A percentile compares a stretch with the other conserved stretches of the same genome.
These are phyloP conservation scores for Gandaritis pyraliata DNA, from an alignment of 2,888 invertebrate genomes.

Conservation along the genomic window DNA sequence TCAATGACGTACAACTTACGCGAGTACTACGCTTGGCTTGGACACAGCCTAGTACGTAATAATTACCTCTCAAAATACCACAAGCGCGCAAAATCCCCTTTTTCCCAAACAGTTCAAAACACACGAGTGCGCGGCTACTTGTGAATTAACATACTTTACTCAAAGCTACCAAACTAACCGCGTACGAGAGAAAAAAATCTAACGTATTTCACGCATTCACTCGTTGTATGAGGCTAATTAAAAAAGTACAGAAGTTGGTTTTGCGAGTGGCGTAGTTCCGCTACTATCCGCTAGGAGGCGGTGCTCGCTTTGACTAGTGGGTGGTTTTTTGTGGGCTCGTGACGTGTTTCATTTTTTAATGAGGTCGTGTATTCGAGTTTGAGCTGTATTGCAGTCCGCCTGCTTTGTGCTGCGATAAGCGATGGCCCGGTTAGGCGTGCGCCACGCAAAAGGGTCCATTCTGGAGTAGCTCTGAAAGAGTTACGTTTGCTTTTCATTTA, in stretches of 20 bases:
- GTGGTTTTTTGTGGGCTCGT: slow-evolving; percentile 67
- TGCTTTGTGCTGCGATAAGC: slow-evolving; percentile 63
- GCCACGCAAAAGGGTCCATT: slow-evolving; percentile 58
- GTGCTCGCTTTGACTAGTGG: slow-evolving; percentile 73
- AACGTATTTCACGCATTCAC: slow-evolving; percentile 80
- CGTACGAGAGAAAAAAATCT: slow-evolving; percentile 71
- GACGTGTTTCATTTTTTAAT: slow-evolving; percentile 80
- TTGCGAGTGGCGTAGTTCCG: slow-evolving; percentile 78
- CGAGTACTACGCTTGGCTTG: slow-evolving; percentile 6
- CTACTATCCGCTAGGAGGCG: slow-evolving; percentile 80
- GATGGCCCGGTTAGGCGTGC: slow-evolving; percentile 48
- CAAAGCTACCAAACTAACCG: slow-evolving; percentile 82
- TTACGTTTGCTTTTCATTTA: slow-evolving; percentile 71
- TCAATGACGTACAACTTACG: slow-evolving; percentile 21
- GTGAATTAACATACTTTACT: slow-evolving; percentile 81
- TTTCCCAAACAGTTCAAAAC: slow-evolving; percentile 67
- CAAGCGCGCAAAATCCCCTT: slow-evolving; percentile 47
- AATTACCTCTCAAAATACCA: slow-evolving; percentile 61
- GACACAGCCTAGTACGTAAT: slow-evolving; percentile 26
- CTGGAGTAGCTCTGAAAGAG: slow-evolving; percentile 68
- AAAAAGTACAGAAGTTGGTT: slow-evolving; percentile 81
- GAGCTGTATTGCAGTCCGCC: slow-evolving; percentile 63
- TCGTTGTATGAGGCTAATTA: slow-evolving; percentile 81
- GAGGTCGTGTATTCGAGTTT: slow-evolving; percentile 77
- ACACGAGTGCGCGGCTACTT: slow-evolving; percentile 64